Base-by-base conservation (phyloP, 2,888 invertebrate genomes). In the Cyaniris semiargus region DNA sequence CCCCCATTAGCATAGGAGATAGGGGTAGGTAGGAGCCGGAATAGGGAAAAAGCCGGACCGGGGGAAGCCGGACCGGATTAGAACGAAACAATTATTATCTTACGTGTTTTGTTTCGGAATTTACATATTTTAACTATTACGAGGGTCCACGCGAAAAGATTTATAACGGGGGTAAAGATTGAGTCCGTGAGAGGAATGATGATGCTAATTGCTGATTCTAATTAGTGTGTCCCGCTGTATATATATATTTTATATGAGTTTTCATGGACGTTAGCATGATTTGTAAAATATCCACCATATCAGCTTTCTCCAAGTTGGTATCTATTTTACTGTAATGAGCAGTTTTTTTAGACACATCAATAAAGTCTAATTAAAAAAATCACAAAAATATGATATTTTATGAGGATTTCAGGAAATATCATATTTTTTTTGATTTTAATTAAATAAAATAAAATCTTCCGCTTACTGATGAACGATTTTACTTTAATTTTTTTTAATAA, bases 51-150 rank as follows among this genome's bases (percentile, higher is more conserved):
- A 38, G 13, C 71, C 21, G 71, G 70, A 71, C 70, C 79, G 83
- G 60, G 71, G 44, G 21, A n/a, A 23, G 23, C 72, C 23, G 72
- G 53, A 74, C 74, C 80, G 83, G 82, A 86, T 85, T 85, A 84
- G 85, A 86, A 85, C 81, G 84, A 84, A 85, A 86, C 87, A 88
- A 87, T 88, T 87, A 85, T 86, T 82, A 82, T 82, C 81, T 82
- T 82, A 79, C 80, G 81, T 82, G 82, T 79, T 80, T 83, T 82
- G 84, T 82, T 81, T 83, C 84, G 81, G 80, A 80, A 88, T 88
- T 88, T 85, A 81, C 87, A 88, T 88, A 86, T 84, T 85, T 80
- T 80, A 78, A 82, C 85, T 83, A 86, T 87, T 86, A 87, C 80
- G 82, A 83, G 83, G 85, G 82, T 79, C 79, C 78, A 75, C 79